phyloP scores from a whole-genome alignment of 2,888 invertebrate genomes.

The Cryptops parisi region DNA sequence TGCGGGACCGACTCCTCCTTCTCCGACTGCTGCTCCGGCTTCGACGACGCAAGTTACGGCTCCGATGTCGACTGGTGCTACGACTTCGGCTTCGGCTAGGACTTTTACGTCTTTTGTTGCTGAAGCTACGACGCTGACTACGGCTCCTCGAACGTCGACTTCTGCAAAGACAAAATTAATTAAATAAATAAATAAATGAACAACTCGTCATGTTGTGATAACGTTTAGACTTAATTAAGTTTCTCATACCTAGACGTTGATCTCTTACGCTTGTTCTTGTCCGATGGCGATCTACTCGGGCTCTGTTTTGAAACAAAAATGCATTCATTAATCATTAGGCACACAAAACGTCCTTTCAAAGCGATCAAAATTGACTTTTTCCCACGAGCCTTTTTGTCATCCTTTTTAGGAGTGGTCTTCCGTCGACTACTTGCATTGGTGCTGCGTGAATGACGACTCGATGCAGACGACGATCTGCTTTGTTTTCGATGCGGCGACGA shows the following conservation, averaged over 20 bases:
- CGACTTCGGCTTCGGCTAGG: slow-evolving; percentile 10
- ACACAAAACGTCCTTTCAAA: too few relatives aligned
- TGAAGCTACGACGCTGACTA: slow-evolving; percentile 3
- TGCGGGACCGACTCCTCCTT: slow-evolving; percentile 6
- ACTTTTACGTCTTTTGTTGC: slow-evolving; percentile 3
- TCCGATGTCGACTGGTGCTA: slow-evolving; percentile 3
- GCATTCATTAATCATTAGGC: too few relatives aligned
- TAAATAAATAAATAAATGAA: not conserved
- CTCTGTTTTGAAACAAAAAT: too few relatives aligned
- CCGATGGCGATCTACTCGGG: not conserved
- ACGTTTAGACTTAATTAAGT: not conserved
- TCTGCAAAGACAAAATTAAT: not conserved
- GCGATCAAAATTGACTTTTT: too few relatives aligned
- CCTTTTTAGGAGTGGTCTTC: too few relatives aligned
- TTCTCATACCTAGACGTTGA: not conserved
- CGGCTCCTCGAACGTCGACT: slow-evolving; percentile 9
- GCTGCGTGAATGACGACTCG: not conserved
- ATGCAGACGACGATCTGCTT: not conserved
- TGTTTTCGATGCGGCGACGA: not conserved
- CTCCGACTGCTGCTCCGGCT: slow-evolving; percentile 11
- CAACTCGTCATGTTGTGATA: too few relatives aligned
- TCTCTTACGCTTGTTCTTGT: not conserved
- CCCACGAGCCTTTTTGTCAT: too few relatives aligned
- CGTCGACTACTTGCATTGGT: too few relatives aligned
- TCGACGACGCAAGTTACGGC: slow-evolving; percentile 6